A percentile compares a stretch with the other conserved stretches of the same genome.
Conservation (phyloP, 2,797 vertebrate species). For the Centroberyx gerrardi region DNA sequence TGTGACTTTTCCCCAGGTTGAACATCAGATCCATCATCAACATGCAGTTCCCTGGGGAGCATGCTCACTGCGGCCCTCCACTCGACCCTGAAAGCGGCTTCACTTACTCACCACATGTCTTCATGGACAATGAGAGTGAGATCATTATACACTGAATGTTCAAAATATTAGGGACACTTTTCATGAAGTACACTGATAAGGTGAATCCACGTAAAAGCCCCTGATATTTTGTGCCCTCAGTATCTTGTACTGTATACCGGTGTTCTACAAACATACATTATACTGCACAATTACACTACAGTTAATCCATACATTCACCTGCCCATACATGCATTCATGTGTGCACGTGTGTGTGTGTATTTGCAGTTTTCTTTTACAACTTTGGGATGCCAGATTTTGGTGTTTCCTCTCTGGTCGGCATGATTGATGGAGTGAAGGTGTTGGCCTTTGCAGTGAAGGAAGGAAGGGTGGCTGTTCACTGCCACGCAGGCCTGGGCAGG, state of each 20-base stretch:
- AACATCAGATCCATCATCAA: constrained; percentile 89
- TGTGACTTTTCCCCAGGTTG: constrained; percentile 69
- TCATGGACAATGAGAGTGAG: constrained; percentile 90
- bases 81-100: constrained; percentile 86
- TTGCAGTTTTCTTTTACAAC: constrained; percentile 90
- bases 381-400: constrained; percentile 90
- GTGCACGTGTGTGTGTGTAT: constrained; percentile 20
- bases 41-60: constrained; percentile 88
- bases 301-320: neutral
- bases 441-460: constrained; percentile 87
- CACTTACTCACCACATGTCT: constrained; percentile 87
- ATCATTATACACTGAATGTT: constrained; percentile 4
- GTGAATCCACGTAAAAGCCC: neutral
- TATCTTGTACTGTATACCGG: neutral
- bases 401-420: constrained; percentile 82
- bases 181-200: too few relatives aligned
- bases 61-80: constrained; percentile 87
- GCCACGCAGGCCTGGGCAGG: constrained; percentile 89
- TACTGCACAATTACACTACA: neutral
- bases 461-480: constrained; percentile 89
- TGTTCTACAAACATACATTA: neutral
- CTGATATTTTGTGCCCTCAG: too few relatives aligned
- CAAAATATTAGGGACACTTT: neutral
- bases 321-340: neutral
- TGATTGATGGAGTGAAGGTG: constrained; percentile 89